Percentiles rank a stretch among this genome's conserved stretches.
These are phyloP conservation scores for Myanophis thanlyinensis DNA, from an alignment of 2,113 vertebrate species.

Conservation along the genomic window DNA sequence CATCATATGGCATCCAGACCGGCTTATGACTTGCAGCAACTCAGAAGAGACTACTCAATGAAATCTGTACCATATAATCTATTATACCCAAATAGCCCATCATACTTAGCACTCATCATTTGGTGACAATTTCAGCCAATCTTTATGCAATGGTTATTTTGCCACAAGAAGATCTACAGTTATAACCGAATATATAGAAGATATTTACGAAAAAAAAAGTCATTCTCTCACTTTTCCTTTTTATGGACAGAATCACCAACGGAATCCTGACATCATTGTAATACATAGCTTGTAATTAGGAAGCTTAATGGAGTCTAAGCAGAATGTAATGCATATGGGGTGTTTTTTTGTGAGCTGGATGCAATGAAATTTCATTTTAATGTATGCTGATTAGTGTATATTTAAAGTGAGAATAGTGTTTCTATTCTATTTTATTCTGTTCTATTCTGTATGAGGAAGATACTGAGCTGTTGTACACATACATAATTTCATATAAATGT, in stretches of 20 bases:
- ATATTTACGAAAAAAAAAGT: constrained; percentile 18
- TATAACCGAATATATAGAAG: background rate
- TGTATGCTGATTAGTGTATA: no score
- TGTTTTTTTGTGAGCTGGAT: no score
- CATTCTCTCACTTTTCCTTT: constrained; percentile 17
- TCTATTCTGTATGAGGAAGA: background rate
- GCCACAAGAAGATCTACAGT: background rate
- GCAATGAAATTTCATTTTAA: no score
- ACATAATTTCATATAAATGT: background rate
- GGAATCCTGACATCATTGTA: background rate
- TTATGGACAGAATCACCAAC: constrained; percentile 9
- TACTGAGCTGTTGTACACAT: background rate
- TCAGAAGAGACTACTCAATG: background rate
- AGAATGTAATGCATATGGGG: no score
- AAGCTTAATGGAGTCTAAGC: background rate
- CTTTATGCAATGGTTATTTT: background rate
- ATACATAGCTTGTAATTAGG: background rate
- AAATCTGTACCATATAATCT: background rate
- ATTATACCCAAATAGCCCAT: background rate
- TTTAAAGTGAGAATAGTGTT: no score
- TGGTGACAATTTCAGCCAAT: background rate
- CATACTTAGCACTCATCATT: no score
- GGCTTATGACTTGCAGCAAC: background rate
- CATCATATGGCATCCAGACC: background rate
- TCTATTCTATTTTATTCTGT: no score